Base-by-base conservation (phyloP, 2,113 vertebrate species). In the Esox niger region DNA sequence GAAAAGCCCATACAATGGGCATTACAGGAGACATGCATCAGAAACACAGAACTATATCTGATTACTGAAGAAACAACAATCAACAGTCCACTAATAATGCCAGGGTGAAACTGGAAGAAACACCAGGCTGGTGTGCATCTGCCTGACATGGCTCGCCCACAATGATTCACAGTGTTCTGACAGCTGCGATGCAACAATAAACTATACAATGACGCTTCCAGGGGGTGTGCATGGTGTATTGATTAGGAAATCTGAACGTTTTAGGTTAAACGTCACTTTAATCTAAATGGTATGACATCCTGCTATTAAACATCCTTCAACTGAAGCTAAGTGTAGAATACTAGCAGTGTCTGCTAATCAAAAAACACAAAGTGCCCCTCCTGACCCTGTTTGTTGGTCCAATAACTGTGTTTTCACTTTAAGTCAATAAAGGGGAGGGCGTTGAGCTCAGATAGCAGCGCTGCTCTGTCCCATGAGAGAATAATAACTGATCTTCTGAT, bases 371-470 rank as follows among this genome's bases (percentile, higher is more conserved):
- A 60, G 64, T 71, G 66, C 59, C 31, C 69, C 46, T 66, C 78
- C 68, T 79, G 70, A 75, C 77, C 73, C 57, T 1, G 55, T 75
- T 73, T 75, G 72, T 62, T 59, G 27, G 54, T 59, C 67, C 78
- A 68, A 75, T 80, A 70, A 76, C 69, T 73, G 64, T 68, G 73
- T 79, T 79, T 84, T 84, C 73, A 75, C 78, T 58, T 63, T n/a
- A 59, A 76, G 70, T 85, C 76, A 83, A 83, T 88, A 82, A 81
- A 80, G 60, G 66, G 77, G 67, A 80, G 73, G 77, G 74, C 52
- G 70, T 66, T 58, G 55, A 47, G 31, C 70, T 69, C 47, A 25
- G 26, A 29, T 6, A 21, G n/a, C n/a, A 21, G n/a, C n/a, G 20
- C 47, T 21, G 55, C 15, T 54, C 57, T 64, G 57, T 58, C 60